These are phyloP conservation scores for Ptilonorhynchus violaceus DNA, from an alignment of 2,113 vertebrate species.

Conservation along the genomic window DNA sequence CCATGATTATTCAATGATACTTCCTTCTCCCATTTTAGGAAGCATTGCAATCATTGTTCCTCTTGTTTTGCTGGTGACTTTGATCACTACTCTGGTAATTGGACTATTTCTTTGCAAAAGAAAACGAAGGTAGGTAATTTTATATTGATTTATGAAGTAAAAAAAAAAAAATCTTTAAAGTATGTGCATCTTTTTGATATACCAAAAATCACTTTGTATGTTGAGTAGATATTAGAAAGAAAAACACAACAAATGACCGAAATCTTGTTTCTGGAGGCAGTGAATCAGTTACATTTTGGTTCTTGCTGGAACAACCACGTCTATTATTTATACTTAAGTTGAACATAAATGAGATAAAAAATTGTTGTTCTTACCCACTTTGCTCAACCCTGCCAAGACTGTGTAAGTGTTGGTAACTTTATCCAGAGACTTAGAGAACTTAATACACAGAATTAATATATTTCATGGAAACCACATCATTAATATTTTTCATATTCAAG, in stretches of 20 bases:
- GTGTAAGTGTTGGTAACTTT: background rate
- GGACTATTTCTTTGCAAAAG: constrained; percentile 94
- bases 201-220: background rate
- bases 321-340: background rate
- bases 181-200: background rate
- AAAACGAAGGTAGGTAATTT: constrained; percentile 83
- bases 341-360: background rate
- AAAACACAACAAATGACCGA: background rate
- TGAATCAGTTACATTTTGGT: background rate
- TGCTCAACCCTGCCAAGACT: background rate
- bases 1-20: background rate
- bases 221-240: background rate
- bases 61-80: constrained; percentile 89
- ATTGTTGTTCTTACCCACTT: background rate
- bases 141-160: background rate
- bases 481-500: background rate
- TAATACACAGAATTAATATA: background rate
- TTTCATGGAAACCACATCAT: background rate
- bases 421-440: background rate
- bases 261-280: background rate
- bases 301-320: background rate
- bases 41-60: constrained; percentile 98
- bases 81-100: constrained; percentile 90
- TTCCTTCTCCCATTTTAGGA: constrained; percentile 74
- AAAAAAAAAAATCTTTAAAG: background rate